Conservation (phyloP, 1,140 invertebrate genomes). For the Cydia splendana region DNA sequence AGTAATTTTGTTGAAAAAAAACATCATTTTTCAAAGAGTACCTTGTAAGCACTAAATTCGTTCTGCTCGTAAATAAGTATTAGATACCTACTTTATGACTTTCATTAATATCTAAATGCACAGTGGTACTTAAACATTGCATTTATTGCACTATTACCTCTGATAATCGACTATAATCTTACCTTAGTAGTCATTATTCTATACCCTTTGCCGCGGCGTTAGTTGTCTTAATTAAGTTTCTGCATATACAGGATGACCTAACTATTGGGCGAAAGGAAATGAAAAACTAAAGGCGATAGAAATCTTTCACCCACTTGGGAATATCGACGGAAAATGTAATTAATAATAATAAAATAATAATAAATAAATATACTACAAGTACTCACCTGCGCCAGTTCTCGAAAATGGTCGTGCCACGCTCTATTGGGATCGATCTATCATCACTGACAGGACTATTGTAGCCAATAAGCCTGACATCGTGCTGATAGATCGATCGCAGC, state of each 20-base stretch:
- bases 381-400: no score
- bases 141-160: constrained; percentile 12
- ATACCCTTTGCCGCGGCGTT: constrained; percentile 7
- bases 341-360: no score
- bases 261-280: not conserved
- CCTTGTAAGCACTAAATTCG: not conserved
- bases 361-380: no score
- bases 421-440: no score
- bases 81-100: not conserved
- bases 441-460: no score
- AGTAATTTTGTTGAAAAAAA: no score
- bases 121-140: not conserved
- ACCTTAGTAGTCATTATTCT: constrained; percentile 8
- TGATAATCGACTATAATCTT: not conserved
- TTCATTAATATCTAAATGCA: not conserved
- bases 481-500: no score
- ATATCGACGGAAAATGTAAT: no score
- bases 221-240: constrained; percentile 23
- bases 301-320: no score
- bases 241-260: not conserved
- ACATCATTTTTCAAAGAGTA: no score
- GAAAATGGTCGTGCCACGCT: no score
- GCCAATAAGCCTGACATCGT: no score
- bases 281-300: not conserved
- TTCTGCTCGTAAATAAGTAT: not conserved